Conservation (phyloP, 2,797 vertebrate species). For the Sebastes matsubarae region DNA sequence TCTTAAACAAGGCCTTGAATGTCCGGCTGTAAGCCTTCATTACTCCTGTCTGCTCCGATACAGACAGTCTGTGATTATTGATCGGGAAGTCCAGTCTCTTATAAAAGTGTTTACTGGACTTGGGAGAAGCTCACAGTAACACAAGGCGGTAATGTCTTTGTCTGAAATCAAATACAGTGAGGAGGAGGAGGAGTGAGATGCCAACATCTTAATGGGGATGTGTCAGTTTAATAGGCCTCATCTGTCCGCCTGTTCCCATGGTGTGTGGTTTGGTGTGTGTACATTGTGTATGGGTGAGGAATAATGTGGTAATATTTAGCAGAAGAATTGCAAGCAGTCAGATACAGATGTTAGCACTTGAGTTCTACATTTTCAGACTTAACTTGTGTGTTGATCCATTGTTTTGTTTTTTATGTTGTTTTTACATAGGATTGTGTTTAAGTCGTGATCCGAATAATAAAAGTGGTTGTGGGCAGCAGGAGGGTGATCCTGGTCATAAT, state of each 20-base stretch:
- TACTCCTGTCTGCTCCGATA: conserved; percentile 45
- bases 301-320: neutral
- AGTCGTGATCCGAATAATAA: conserved; percentile 5
- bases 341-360: neutral
- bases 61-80: conserved; percentile 62
- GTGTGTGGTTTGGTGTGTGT: neutral
- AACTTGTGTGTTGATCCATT: neutral
- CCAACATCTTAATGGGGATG: conserved; percentile 42
- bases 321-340: neutral
- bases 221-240: conserved; percentile 38
- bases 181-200: conserved; percentile 28
- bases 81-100: conserved; percentile 55
- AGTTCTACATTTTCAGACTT: neutral
- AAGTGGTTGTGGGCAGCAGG: neutral
- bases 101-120: conserved; percentile 59
- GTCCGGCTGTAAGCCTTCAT: conserved; percentile 47
- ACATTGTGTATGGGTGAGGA: neutral
- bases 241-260: conserved; percentile 11
- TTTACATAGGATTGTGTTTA: neutral
- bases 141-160: conserved; percentile 47
- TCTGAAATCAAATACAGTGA: conserved; percentile 50
- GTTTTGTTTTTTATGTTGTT: neutral
- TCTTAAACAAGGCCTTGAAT: conserved; percentile 25
- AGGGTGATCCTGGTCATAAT: conserved; percentile 2
- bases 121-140: conserved; percentile 50